Conservation (phyloP, 2,113 vertebrate species). For the Boulengeromyrus knoepffleri region DNA sequence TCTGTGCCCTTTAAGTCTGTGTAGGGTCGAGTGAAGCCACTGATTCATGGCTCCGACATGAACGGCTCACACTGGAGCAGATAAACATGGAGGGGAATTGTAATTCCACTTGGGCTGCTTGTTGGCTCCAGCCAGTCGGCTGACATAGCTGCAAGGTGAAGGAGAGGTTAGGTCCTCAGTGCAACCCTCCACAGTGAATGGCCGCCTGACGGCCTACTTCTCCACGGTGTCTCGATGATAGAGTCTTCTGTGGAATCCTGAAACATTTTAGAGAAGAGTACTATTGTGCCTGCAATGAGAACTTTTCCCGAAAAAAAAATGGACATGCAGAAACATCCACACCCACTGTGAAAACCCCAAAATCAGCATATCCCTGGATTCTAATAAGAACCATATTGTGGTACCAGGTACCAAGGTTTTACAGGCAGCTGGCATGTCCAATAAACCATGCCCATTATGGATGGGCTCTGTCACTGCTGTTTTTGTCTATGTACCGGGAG, state of each 20-base stretch:
- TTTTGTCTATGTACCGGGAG: not conserved
- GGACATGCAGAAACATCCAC: slow-evolving; percentile 10
- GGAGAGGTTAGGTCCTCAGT: not conserved
- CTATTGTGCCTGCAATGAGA: not conserved
- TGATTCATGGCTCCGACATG: slow-evolving; percentile 47
- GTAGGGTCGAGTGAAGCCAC: slow-evolving; percentile 41
- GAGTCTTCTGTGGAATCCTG: not conserved
- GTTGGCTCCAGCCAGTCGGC: not conserved
- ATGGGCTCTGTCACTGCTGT: not conserved
- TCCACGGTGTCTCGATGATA: not conserved
- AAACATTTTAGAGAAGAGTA: not conserved
- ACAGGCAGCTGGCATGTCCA: not conserved
- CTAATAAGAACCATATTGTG: slow-evolving; percentile 14
- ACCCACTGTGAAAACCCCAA: slow-evolving; percentile 9
- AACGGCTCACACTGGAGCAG: slow-evolving; percentile 28
- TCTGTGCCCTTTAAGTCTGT: slow-evolving; percentile 16
- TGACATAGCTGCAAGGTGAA: not conserved
- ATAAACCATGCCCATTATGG: not conserved
- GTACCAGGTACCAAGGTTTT: not conserved
- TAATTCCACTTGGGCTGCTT: slow-evolving; percentile 29
- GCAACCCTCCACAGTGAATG: not conserved
- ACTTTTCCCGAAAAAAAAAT: not conserved
- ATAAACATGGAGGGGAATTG: slow-evolving; percentile 37
- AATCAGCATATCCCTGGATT: not conserved
- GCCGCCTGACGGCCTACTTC: not conserved